Base-by-base conservation (phyloP, 1,140 invertebrate species). In the Panagrolaimus sp. region DNA sequence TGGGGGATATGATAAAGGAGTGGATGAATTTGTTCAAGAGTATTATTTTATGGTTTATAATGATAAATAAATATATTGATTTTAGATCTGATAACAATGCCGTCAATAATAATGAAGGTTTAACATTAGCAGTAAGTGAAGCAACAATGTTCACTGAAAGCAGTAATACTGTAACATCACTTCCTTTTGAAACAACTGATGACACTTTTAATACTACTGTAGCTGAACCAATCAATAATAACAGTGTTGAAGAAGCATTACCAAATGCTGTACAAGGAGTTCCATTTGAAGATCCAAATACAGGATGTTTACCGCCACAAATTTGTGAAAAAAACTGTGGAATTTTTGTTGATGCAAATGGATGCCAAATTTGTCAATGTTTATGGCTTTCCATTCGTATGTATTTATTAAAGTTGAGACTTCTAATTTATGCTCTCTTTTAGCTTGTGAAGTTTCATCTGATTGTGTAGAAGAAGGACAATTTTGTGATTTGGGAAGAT, bases 401-500 rank as follows among this genome's bases (percentile, higher is more conserved):
- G 11, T 13, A 20, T 57, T 16, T 57, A 4, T 48, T 48, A 48
- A 3, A 4, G 47, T 23, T 8, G 1, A 8, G 13, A 13, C 1
- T 51, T 51, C 2, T 4, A 14, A 25, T 8, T 9, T 11, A 51
- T 14, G 25, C n/a, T 11, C 16, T 27, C 9, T 72, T 66, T 66
- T 48, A 73, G 71, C 20, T 20, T 73, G 71, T n/a, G 20, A 45
- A 23, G 46, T 46, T 11, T 63, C 74, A 31, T 14, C 48, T n/a
- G 71, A 73, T 27, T 73, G 71, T 11, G 31, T 42, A 3, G 61
- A 25, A 44, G 61, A 72, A 38, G 71, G 71, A 7, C 71, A 73
- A 64, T 74, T 73, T 44, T 73, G 71, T 23, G 71, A 73, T 20
- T 48, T 73, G 1, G 71, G 68, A 31, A 45, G 71, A 9, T 73